Conservation (phyloP, 2,888 invertebrate species). For the Parthenolecanium corni region DNA sequence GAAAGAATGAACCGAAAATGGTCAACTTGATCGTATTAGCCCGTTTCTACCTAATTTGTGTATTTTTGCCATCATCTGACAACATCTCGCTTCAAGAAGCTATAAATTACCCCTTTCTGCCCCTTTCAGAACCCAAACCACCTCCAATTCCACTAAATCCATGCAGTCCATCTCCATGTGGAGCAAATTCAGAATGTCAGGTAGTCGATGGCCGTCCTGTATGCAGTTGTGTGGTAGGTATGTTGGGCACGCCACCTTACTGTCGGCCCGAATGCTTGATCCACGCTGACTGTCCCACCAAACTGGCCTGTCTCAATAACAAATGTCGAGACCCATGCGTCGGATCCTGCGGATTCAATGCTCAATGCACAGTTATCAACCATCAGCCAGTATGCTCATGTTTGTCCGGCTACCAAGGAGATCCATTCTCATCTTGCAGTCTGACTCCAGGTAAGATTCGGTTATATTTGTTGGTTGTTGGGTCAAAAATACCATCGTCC, state of each 20-base stretch:
- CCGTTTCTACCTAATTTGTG: no score
- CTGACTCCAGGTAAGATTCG: conserved; percentile 37
- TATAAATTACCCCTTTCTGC: no score
- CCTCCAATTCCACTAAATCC: conserved; percentile 44
- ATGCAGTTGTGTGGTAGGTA: conserved; percentile 60
- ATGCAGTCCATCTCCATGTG: conserved; percentile 63
- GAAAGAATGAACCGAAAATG: no score
- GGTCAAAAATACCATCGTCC: no score
- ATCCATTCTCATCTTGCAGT: conserved; percentile 65
- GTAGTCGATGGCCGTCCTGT: conserved; percentile 52
- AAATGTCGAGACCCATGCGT: conserved; percentile 65
- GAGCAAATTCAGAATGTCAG: conserved; percentile 46
- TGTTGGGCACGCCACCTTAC: conserved; percentile 65
- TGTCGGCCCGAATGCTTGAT: conserved; percentile 68
- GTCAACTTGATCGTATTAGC: no score
- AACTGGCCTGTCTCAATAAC: conserved; percentile 55
- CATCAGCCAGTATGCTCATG: conserved; percentile 67
- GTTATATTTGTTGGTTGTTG: not conserved
- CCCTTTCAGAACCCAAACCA: conserved; percentile 35
- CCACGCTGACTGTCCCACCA: conserved; percentile 63
- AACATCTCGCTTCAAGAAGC: no score
- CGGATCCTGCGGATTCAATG: conserved; percentile 64
- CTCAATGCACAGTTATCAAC: conserved; percentile 59
- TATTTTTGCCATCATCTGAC: no score
- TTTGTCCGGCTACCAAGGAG: conserved; percentile 60